phyloP scores from a whole-genome alignment of 2,888 invertebrate genomes.

The Calliopum simillimum region DNA sequence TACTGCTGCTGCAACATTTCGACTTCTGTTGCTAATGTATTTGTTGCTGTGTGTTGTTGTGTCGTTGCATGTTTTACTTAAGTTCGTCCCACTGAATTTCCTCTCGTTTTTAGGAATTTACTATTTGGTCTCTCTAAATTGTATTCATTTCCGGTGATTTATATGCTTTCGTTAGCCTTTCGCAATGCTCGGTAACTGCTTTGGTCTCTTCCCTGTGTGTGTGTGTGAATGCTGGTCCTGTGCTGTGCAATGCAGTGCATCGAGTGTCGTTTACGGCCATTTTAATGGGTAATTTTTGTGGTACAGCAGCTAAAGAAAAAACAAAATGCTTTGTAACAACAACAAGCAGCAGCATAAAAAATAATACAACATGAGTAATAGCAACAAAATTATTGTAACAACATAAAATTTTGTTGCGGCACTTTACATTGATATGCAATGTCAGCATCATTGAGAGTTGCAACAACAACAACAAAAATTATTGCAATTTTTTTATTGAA shows the following conservation, averaged over 20 bases:
- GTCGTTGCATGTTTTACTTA: background rate
- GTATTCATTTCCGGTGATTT: conserved; percentile 63
- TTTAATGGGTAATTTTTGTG: conserved; percentile 27
- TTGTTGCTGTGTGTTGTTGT: conserved; percentile 10
- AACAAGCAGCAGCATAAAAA: background rate
- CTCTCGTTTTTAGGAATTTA: conserved; percentile 45
- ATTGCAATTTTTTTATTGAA: too few relatives aligned
- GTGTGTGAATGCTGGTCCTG: too few relatives aligned
- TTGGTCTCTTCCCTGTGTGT: too few relatives aligned
- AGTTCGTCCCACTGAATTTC: conserved; percentile 22
- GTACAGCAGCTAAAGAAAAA: conserved; percentile 19
- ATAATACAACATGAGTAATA: background rate
- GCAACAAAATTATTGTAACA: background rate
- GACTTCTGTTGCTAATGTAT: too few relatives aligned
- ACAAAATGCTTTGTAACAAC: background rate
- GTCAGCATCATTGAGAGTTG: background rate
- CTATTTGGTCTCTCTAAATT: conserved; percentile 50
- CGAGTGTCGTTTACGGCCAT: conserved; percentile 28
- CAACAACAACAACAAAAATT: conserved; percentile 6
- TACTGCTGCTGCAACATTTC: conserved; percentile 15
- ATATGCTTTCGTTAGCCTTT: conserved; percentile 46
- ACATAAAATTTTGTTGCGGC: conserved; percentile 11
- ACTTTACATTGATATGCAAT: conserved; percentile 11
- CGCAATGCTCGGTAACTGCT: conserved; percentile 2
- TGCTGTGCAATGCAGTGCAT: conserved; percentile 4